Evolutionary conservation across 2,888 invertebrate genomes (phyloP).

Genomic region (Zele albiditarsus): DNA sequence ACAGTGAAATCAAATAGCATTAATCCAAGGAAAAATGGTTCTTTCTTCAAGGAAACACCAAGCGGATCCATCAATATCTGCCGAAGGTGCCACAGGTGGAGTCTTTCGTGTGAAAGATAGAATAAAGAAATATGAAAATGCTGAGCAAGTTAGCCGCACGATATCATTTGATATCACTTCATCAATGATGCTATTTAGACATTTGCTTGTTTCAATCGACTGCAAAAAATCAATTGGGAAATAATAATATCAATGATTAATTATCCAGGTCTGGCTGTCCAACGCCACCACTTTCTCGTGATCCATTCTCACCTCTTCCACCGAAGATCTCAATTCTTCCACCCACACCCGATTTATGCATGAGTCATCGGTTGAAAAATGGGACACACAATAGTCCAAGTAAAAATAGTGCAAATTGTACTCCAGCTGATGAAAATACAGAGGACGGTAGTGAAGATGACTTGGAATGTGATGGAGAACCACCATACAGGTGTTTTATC

Average conservation of each 20-base stretch:
- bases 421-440: conserved; percentile 67
- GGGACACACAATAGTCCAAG: conserved; percentile 66
- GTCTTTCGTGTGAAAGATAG: conserved; percentile 46
- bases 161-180: neutral
- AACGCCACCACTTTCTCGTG: conserved; percentile 63
- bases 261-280: conserved; percentile 69
- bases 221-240: neutral
- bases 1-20: conserved; percentile 68
- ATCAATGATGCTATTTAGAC: neutral
- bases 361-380: conserved; percentile 62
- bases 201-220: neutral
- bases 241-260: neutral
- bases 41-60: conserved; percentile 57
- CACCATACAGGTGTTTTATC: conserved; percentile 69
- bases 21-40: conserved; percentile 63
- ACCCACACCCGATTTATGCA: conserved; percentile 80
- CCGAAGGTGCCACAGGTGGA: conserved; percentile 70
- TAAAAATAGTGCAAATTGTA: conserved; percentile 65
- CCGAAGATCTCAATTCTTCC: conserved; percentile 85
- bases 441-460: conserved; percentile 72
- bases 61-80: conserved; percentile 68
- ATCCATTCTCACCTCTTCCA: conserved; percentile 74
- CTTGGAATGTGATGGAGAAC: conserved; percentile 71
- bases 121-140: neutral
- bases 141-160: too few species aligned